Percentiles rank a stretch among this genome's conserved stretches.
phyloP scores from a whole-genome alignment of 2,113 vertebrate species.

The Micromys minutus region DNA sequence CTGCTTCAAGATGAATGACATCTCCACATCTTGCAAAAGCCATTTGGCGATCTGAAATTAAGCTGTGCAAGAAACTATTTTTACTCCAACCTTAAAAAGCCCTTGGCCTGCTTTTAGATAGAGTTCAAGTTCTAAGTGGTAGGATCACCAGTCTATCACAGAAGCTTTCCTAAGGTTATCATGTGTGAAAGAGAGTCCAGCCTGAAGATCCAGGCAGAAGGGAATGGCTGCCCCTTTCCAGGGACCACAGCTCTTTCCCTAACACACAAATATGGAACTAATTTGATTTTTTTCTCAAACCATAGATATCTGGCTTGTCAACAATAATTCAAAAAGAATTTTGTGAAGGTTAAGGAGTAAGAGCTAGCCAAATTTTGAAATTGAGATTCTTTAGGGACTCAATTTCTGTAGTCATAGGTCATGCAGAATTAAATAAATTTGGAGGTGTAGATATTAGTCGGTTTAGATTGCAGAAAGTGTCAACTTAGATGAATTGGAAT shows the following conservation, averaged over 20 bases:
- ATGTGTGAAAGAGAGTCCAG: background rate
- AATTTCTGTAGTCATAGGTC: conserved; percentile 52
- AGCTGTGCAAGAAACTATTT: background rate
- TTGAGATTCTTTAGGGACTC: conserved; percentile 58
- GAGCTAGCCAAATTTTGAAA: conserved; percentile 63
- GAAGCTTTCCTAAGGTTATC: background rate
- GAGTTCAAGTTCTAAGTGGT: background rate
- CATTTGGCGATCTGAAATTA: conserved; percentile 17
- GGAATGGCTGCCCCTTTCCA: background rate
- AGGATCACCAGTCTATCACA: background rate
- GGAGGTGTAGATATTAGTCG: conserved; percentile 62
- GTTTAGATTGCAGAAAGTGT: conserved; percentile 57
- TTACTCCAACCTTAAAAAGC: background rate
- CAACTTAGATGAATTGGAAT: conserved; percentile 52
- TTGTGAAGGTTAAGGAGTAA: conserved; percentile 61
- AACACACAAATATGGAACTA: conserved; percentile 57
- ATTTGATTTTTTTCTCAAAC: conserved; percentile 68
- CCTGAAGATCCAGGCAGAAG: background rate
- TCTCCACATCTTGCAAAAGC: conserved; percentile 22
- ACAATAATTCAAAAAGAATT: conserved; percentile 58
- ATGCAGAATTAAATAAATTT: conserved; percentile 62
- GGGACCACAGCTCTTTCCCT: background rate
- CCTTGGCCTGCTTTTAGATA: background rate
- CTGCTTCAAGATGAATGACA: background rate
- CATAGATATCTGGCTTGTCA: conserved; percentile 59